Percentiles rank a stretch among this genome's conserved stretches.
phyloP scores from a whole-genome alignment of 2,888 invertebrate species.

The Microctonus brassicae region DNA sequence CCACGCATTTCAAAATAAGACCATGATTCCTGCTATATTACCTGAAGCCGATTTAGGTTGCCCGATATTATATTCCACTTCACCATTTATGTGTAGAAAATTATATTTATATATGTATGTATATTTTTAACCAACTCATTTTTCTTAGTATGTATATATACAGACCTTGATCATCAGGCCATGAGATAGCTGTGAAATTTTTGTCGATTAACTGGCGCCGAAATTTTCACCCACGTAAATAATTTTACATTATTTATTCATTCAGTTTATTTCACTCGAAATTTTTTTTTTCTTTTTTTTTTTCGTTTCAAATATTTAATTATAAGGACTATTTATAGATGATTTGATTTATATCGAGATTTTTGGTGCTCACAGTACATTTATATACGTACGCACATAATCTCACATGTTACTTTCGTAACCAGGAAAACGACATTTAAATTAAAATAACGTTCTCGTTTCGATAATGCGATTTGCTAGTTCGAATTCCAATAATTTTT shows the following conservation, averaged over 20 bases:
- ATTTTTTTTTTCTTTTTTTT: not conserved
- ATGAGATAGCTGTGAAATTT: not conserved
- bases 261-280: not conserved
- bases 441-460: not conserved
- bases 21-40: constrained; percentile 13
- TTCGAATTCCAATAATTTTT: constrained; percentile 8
- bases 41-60: constrained; percentile 20
- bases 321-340: not conserved
- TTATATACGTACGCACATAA: not conserved
- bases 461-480: not conserved
- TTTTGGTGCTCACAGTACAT: not conserved
- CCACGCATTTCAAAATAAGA: constrained; percentile 11
- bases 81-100: too few species aligned
- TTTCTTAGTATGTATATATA: not conserved
- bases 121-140: not conserved
- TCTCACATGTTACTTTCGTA: not conserved
- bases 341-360: not conserved
- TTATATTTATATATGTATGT: not conserved
- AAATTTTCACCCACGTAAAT: constrained; percentile 6
- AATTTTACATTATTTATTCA: not conserved
- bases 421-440: constrained; percentile 15
- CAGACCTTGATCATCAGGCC: not conserved
- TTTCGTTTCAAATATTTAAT: not conserved
- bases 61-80: constrained; percentile 2
- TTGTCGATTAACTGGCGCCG: not conserved